Evolutionary conservation across 1,140 invertebrate genomes (phyloP).

Genomic region (Globodera rostochiensis): DNA sequence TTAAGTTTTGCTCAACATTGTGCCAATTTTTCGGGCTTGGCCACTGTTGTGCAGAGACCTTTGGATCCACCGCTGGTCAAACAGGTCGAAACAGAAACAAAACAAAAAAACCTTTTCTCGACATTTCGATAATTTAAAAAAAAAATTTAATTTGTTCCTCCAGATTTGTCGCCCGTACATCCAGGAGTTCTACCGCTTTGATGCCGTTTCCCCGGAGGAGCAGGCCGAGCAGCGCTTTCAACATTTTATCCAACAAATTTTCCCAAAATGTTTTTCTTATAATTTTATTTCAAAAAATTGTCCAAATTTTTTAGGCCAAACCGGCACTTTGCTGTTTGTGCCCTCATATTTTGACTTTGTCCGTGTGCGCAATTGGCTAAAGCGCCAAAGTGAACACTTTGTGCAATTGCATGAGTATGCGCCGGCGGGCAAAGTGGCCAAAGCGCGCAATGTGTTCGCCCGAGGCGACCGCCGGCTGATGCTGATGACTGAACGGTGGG

Average conservation of each 20-base stretch:
- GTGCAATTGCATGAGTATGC: slow-evolving; percentile 69
- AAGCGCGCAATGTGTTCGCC: slow-evolving; percentile 84
- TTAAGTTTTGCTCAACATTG: slow-evolving; percentile 69
- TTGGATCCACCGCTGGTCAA: slow-evolving; percentile 25
- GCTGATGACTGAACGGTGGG: slow-evolving; percentile 52
- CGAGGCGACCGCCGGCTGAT: slow-evolving; percentile 46
- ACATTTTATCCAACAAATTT: slow-evolving; percentile 73
- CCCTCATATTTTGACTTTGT: slow-evolving; percentile 95
- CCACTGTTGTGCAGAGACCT: slow-evolving; percentile 33
- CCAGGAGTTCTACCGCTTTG: slow-evolving; percentile 75
- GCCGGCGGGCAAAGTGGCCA: slow-evolving; percentile 78
- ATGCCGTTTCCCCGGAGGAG: slow-evolving; percentile 69
- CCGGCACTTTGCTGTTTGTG: slow-evolving; percentile 84
- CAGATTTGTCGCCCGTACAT: slow-evolving; percentile 58
- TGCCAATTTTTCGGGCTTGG: slow-evolving; percentile 73
- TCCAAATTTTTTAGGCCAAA: slow-evolving; percentile 18
- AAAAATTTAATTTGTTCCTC: slow-evolving; percentile 53
- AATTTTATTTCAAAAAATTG: neutral
- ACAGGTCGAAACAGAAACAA: neutral
- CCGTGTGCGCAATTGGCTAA: slow-evolving; percentile 83
- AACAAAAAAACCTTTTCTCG: neutral
- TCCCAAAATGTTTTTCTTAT: slow-evolving; percentile 40
- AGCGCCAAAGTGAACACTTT: slow-evolving; percentile 58
- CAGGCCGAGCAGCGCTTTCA: slow-evolving; percentile 81
- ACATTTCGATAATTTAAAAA: neutral